These are phyloP conservation scores for Autographa gamma DNA, from an alignment of 2,888 invertebrate genomes.

Conservation along the genomic window DNA sequence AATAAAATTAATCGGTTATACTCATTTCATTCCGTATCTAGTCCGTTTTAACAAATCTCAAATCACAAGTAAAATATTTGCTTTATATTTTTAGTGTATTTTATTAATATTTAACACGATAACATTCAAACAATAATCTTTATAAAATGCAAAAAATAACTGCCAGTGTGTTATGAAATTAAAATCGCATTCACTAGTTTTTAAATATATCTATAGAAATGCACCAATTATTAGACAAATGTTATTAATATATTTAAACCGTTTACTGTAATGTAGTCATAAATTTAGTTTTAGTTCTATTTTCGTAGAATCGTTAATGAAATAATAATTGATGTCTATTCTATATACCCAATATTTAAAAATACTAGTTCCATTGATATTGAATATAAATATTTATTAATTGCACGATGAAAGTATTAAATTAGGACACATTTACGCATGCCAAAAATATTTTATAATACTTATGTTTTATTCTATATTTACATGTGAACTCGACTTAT, in stretches of 20 bases:
- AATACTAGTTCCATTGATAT: constrained; percentile 8
- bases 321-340: constrained; percentile 21
- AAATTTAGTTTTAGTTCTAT: constrained; percentile 32
- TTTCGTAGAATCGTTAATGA: constrained; percentile 32
- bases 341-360: constrained; percentile 1
- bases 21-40: not conserved
- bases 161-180: constrained; percentile 18
- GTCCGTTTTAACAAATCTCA: not conserved
- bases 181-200: constrained; percentile 9
- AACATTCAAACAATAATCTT: not conserved
- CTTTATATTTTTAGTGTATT: not conserved
- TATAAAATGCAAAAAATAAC: not conserved
- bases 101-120: not conserved
- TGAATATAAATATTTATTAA: constrained; percentile 19
- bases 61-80: not conserved
- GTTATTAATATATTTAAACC: constrained; percentile 34
- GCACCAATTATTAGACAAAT: constrained; percentile 40
- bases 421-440: constrained; percentile 16
- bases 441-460: not conserved
- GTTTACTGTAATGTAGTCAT: constrained; percentile 17
- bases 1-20: not conserved
- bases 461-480: not conserved
- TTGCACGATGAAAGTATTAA: constrained; percentile 10
- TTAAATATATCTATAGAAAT: constrained; percentile 10
- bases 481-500: not conserved